Evolutionary conservation across 1,140 invertebrate species (phyloP).

Genomic region (Bilobella aurantiaca): DNA sequence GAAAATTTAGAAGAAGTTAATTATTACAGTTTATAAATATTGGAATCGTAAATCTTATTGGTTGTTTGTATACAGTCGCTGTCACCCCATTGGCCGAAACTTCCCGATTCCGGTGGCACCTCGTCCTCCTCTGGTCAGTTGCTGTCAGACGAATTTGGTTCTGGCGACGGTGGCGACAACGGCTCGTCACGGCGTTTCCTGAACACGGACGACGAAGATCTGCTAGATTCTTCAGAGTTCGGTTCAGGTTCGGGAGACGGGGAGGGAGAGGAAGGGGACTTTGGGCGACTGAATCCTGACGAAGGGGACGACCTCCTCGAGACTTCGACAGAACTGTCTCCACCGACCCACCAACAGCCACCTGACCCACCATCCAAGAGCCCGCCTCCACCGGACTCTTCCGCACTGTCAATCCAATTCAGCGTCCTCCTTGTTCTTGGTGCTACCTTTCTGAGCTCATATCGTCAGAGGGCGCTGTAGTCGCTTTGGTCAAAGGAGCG

Average conservation of each 20-base stretch:
- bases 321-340: no score
- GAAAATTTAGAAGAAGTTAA: no score
- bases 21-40: no score
- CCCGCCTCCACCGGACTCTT: no score
- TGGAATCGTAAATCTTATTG: not conserved
- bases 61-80: not conserved
- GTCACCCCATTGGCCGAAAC: not conserved
- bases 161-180: not conserved
- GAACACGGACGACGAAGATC: slow-evolving; percentile 22
- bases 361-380: no score
- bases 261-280: not conserved
- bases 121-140: slow-evolving; percentile 2
- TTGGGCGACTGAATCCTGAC: no score
- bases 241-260: slow-evolving; percentile 11
- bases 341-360: not conserved
- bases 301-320: no score
- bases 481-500: no score
- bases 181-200: slow-evolving; percentile 8
- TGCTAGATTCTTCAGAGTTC: not conserved
- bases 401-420: no score
- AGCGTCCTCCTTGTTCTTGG: no score
- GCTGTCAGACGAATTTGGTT: slow-evolving; percentile 1
- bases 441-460: no score
- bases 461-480: no score
- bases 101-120: not conserved